A percentile compares a stretch with the other conserved stretches of the same genome.
Evolutionary conservation across 2,113 vertebrate species (phyloP).

Genomic region (Lonchura striata): DNA sequence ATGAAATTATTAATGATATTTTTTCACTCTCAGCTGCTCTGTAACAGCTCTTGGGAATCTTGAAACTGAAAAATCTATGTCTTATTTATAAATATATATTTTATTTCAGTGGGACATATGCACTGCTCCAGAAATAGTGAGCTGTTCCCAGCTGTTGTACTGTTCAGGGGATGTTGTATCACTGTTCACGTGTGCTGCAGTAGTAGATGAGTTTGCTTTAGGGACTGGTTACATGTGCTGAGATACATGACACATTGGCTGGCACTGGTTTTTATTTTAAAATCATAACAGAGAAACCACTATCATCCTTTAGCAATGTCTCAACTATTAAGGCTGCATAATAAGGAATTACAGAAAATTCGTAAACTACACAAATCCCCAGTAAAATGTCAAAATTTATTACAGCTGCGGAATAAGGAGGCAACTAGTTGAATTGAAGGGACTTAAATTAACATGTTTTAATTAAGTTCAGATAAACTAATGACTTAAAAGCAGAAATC

Average conservation of each 20-base stretch:
- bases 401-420: background rate
- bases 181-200: background rate
- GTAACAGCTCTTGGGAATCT: background rate
- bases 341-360: slow-evolving; percentile 31
- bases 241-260: background rate
- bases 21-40: background rate
- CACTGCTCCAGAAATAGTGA: background rate
- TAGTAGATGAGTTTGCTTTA: background rate
- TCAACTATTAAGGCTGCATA: slow-evolving; percentile 8
- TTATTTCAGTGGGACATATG: background rate
- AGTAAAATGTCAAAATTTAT: background rate
- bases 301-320: slow-evolving; percentile 42
- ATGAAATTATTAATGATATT: background rate
- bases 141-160: background rate
- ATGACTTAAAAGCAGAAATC: background rate
- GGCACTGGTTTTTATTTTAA: slow-evolving; percentile 38
- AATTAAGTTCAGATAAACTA: slow-evolving; percentile 29
- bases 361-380: background rate
- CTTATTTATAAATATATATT: background rate
- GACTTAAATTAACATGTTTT: background rate
- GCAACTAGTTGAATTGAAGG: background rate
- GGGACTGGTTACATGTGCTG: background rate
- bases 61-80: background rate
- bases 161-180: background rate
- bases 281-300: slow-evolving; percentile 47